A percentile compares a stretch with the other conserved stretches of the same genome.
Evolutionary conservation across 2,113 vertebrate species (phyloP).

Genomic region (Salvelinus namaycush): DNA sequence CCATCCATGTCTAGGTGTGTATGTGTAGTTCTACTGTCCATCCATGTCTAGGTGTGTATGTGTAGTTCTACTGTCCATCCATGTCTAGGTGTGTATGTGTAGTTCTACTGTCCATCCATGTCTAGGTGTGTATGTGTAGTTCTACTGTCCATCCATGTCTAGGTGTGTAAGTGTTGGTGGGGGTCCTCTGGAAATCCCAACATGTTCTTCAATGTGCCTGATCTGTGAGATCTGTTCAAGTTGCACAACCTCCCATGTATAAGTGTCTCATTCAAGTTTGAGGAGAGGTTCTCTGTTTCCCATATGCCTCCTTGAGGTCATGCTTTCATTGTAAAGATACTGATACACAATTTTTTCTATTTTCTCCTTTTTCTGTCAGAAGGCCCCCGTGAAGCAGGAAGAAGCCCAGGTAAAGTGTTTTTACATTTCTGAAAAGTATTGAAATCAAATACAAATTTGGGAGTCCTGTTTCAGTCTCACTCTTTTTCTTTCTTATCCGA

Average conservation of each 20-base stretch:
- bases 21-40: too few species aligned
- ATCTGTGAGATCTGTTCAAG: not conserved
- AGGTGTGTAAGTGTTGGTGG: too few species aligned
- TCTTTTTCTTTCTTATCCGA: not conserved
- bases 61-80: too few species aligned
- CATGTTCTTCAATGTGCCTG: not conserved
- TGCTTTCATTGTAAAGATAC: conserved; percentile 1
- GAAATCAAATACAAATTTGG: not conserved
- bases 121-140: too few species aligned
- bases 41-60: too few species aligned
- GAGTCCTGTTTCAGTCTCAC: not conserved
- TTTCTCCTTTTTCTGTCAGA: conserved; percentile 44
- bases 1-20: too few species aligned
- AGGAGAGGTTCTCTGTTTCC: not conserved
- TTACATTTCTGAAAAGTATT: not conserved
- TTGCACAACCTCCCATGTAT: not conserved
- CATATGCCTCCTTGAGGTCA: not conserved
- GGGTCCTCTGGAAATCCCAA: not conserved
- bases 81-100: too few species aligned
- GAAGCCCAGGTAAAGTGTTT: conserved; percentile 64
- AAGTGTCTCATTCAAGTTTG: not conserved
- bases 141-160: too few species aligned
- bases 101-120: too few species aligned
- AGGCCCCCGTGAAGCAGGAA: conserved; percentile 46
- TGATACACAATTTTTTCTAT: conserved; percentile 35